These are phyloP conservation scores for Scleropages formosus DNA, from an alignment of 2,797 vertebrate species.

Conservation along the genomic window DNA sequence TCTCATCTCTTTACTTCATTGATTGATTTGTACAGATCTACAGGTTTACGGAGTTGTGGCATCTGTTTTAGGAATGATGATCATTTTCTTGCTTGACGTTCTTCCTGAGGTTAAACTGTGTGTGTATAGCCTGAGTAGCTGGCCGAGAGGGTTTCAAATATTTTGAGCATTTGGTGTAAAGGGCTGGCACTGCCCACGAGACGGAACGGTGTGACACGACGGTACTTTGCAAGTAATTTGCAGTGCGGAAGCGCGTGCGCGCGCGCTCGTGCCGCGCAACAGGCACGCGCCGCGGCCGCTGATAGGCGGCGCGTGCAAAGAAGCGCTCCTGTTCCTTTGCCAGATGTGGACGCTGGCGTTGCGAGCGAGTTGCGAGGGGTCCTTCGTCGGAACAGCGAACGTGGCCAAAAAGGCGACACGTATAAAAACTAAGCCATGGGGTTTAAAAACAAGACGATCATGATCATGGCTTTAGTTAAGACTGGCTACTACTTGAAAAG, in stretches of 20 bases:
- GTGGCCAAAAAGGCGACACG: no score
- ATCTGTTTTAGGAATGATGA: neutral
- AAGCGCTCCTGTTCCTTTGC: neutral
- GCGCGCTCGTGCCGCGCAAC: constrained; percentile 9
- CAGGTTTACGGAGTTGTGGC: neutral
- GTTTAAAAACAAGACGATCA: no score
- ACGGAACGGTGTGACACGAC: neutral
- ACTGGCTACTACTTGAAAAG: no score
- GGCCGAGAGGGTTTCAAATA: no score
- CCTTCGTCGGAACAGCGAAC: no score
- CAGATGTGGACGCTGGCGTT: no score
- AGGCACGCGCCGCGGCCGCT: neutral
- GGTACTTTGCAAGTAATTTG: neutral
- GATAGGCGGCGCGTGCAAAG: neutral
- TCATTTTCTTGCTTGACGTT: neutral
- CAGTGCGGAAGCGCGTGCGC: neutral
- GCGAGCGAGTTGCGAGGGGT: no score
- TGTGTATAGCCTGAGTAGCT: neutral
- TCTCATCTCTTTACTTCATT: neutral
- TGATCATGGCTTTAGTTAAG: no score
- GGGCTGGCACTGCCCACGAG: no score
- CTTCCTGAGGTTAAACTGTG: neutral
- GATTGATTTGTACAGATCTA: neutral
- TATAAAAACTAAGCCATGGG: no score
- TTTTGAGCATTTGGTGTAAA: no score